Evolutionary conservation across 2,113 vertebrate species (phyloP).

Genomic region (Erythrocercus mccallii): DNA sequence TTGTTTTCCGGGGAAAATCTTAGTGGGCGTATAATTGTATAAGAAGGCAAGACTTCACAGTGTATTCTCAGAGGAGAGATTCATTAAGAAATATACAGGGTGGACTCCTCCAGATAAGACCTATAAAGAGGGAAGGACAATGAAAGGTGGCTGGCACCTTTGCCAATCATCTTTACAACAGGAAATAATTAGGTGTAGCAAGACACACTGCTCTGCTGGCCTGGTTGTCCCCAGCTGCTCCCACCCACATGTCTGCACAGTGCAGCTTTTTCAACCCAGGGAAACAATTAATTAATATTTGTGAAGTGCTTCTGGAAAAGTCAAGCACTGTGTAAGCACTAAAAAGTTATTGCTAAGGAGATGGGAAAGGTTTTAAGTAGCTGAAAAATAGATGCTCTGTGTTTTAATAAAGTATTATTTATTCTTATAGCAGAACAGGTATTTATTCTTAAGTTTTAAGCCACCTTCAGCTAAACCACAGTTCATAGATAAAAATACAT

Average conservation of each 20-base stretch:
- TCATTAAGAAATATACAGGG: neutral
- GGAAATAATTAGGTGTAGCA: neutral
- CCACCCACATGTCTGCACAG: neutral
- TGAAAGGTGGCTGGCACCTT: neutral
- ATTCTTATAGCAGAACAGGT: neutral
- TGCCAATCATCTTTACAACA: neutral
- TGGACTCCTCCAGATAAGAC: neutral
- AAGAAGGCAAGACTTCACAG: neutral
- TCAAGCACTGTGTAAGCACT: neutral
- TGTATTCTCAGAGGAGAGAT: neutral
- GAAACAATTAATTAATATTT: neutral
- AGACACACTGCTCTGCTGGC: neutral
- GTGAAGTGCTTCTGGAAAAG: neutral
- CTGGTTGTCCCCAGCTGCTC: neutral
- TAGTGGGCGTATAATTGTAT: neutral
- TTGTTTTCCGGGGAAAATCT: neutral
- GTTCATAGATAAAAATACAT: neutral
- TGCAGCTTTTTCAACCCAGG: neutral
- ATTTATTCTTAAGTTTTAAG: neutral
- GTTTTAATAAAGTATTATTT: neutral
- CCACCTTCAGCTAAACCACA: neutral
- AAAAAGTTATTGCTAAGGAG: neutral
- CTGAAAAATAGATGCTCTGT: neutral
- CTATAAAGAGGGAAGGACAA: neutral
- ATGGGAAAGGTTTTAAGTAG: neutral